Percentiles rank a stretch among this genome's conserved stretches.
Conservation (phyloP, 2,888 invertebrate species). For the Graphium colonna region DNA sequence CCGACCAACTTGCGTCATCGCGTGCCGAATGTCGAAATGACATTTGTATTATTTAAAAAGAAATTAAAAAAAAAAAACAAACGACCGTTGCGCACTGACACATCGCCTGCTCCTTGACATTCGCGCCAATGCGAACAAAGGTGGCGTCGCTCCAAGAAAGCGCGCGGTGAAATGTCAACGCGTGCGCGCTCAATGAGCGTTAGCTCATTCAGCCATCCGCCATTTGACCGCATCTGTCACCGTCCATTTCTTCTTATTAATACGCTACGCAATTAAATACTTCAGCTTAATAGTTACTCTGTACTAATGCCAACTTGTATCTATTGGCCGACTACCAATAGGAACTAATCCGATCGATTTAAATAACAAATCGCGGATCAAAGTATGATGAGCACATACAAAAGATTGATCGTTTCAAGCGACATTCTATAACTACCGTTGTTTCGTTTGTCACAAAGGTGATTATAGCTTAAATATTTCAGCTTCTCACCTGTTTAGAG, state of each 20-base stretch:
- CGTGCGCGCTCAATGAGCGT: conserved; percentile 37
- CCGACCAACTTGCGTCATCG: conserved; percentile 2
- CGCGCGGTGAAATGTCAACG: conserved; percentile 24
- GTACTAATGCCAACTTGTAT: neutral
- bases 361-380: neutral
- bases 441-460: neutral
- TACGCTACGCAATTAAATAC: conserved; percentile 14
- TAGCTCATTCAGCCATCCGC: conserved; percentile 32
- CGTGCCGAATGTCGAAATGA: conserved; percentile 19
- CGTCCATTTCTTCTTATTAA: conserved; percentile 8
- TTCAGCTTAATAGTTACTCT: neutral
- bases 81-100: conserved; percentile 11
- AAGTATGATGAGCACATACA: neutral
- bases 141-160: conserved; percentile 37
- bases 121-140: conserved; percentile 33
- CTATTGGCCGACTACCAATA: neutral
- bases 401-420: neutral
- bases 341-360: neutral
- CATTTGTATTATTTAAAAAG: conserved; percentile 21
- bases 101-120: conserved; percentile 18
- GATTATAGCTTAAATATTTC: neutral
- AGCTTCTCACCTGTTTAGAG: conserved; percentile 24
- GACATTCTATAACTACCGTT: neutral
- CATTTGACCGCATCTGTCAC: conserved; percentile 15
- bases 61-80: conserved; percentile 11